A percentile compares a stretch with the other conserved stretches of the same genome.
phyloP scores from a whole-genome alignment of 2,113 vertebrate species.

The Acanthochromis polyacanthus region DNA sequence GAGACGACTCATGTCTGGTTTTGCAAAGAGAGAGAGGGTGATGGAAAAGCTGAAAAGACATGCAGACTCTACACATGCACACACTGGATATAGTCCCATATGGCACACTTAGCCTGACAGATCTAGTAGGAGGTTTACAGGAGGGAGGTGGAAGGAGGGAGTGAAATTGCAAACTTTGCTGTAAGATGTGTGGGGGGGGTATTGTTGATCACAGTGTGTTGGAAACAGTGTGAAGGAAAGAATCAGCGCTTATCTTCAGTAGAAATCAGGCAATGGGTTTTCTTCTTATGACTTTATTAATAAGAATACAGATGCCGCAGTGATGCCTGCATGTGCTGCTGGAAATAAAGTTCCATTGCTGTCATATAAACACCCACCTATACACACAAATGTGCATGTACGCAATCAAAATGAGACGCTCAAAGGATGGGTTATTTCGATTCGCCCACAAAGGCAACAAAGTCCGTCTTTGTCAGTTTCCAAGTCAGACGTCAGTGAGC shows the following conservation, averaged over 20 bases:
- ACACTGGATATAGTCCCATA: constrained; percentile 13
- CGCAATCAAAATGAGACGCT: constrained; percentile 36
- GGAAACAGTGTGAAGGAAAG: not conserved
- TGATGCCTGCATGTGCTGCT: constrained; percentile 23
- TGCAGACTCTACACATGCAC: constrained; percentile 14
- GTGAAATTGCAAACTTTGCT: constrained; percentile 7
- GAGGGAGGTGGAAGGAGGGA: constrained; percentile 14
- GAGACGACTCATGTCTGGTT: constrained; percentile 64
- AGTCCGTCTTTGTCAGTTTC: constrained; percentile 75
- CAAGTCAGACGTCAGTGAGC: constrained; percentile 73
- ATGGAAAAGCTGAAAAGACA: constrained; percentile 28
- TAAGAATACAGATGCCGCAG: constrained; percentile 2
- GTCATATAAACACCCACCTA: constrained; percentile 46
- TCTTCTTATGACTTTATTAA: constrained; percentile 21
- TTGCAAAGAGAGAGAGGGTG: constrained; percentile 39
- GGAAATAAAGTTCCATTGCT: constrained; percentile 56
- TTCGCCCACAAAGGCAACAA: constrained; percentile 77
- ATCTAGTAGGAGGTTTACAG: constrained; percentile 10
- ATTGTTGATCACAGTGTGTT: not conserved
- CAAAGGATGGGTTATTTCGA: constrained; percentile 59
- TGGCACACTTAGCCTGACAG: constrained; percentile 20
- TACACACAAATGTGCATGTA: constrained; percentile 44
- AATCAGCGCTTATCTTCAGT: not conserved
- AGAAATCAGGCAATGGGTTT: constrained; percentile 15
- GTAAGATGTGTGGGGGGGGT: not conserved